Evolutionary conservation across 2,797 vertebrate genomes (phyloP), one percentile per base, ranked within the genome.

Genomic region (Sebastes iracundus): DNA sequence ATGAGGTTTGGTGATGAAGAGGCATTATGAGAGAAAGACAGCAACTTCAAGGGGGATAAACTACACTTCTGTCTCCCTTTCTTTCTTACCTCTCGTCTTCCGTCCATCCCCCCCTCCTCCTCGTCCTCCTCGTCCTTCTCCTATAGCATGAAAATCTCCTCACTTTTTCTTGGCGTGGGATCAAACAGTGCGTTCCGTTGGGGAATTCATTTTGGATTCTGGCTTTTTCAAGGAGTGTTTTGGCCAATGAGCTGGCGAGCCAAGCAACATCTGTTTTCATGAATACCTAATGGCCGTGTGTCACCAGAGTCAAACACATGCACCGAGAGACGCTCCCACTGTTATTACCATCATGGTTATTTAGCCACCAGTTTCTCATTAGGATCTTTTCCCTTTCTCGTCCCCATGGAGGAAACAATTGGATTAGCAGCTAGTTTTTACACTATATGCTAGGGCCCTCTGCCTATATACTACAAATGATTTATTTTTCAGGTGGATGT

Each of bases 231-330:
- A 72, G 65, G 80, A 83, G 67, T 75, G 85, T 92, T 91, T 87
- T 79, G 90, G 79, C 93, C 91, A 89, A 79, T 89, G 86, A 87
- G 86, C 86, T 86, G 79, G 86, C 80, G 78, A 77, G 92, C 84
- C 82, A 81, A 86, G 80, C 90, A 89, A 93, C 92, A 94, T 95
- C 94, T 94, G 92, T 95, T 96, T 95, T 90, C 92, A 88, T 93
- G 92, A 95, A 94, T 94, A 90, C 82, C 88, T 95, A 92, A 93
- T 91, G 84, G 84, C 75, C 86, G 72, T 14, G 85, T 96, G 92
- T 95, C 92, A 93, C 90, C 79, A 32, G 86, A 95, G 92, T 95
- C 91, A 94, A 92, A 90, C 85, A 46, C 72, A 84, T 77, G 88
- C 88, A 90, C 85, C 0, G 59, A 88, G 84, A 88, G 88, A 92